Conservation (phyloP, 2,113 vertebrate species). For the Tupaia tana region DNA sequence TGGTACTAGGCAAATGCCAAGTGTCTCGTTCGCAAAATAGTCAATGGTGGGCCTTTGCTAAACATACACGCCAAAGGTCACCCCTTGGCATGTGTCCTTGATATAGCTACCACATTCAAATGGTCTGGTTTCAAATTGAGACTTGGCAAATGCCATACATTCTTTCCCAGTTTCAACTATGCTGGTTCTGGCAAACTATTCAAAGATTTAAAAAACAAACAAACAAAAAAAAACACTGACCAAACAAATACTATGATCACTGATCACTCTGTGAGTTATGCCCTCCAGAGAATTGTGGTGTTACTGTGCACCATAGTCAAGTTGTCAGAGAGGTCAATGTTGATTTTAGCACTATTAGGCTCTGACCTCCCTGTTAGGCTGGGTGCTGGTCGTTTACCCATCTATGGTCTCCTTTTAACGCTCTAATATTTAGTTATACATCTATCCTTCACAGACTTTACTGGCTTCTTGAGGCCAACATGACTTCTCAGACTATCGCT, state of each 20-base stretch:
- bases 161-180: not conserved
- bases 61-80: not conserved
- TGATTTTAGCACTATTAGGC: not conserved
- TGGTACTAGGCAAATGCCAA: not conserved
- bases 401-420: not conserved
- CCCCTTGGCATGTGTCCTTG: not conserved
- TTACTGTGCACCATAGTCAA: not conserved
- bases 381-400: not conserved
- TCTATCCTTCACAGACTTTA: not conserved
- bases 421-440: not conserved
- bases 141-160: not conserved
- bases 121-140: not conserved
- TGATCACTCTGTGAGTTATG: not conserved
- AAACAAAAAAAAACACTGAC: not conserved
- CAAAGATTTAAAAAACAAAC: not conserved
- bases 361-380: not conserved
- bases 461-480: not conserved
- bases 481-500: not conserved
- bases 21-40: not conserved
- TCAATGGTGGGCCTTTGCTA: not conserved
- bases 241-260: not conserved
- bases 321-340: no score
- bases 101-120: not conserved
- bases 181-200: not conserved
- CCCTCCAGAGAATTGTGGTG: not conserved